A percentile compares a stretch with the other conserved stretches of the same genome.
phyloP scores from a whole-genome alignment of 2,888 invertebrate species.

The Cyclophora punctaria region DNA sequence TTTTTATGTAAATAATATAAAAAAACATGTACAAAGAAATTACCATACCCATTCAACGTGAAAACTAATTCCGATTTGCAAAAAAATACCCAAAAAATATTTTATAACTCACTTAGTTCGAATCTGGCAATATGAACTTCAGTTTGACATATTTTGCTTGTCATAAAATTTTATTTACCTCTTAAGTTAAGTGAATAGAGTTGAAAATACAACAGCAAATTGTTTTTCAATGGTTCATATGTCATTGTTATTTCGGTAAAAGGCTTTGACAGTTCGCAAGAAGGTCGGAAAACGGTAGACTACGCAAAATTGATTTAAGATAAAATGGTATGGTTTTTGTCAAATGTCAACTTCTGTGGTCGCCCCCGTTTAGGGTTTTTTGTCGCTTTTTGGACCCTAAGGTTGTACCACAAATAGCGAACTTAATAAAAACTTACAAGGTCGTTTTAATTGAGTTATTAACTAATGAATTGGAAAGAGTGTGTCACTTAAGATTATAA shows the following conservation, averaged over 20 bases:
- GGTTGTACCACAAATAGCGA: too few species aligned
- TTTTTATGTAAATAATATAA: too few species aligned
- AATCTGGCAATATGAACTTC: constrained; percentile 57
- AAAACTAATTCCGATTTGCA: constrained; percentile 22
- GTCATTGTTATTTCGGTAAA: constrained; percentile 40
- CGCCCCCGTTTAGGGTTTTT: constrained; percentile 42
- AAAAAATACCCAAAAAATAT: constrained; percentile 39
- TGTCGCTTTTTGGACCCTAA: constrained; percentile 2
- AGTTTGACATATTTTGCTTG: constrained; percentile 13
- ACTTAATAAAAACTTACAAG: too few species aligned
- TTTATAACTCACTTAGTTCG: constrained; percentile 66
- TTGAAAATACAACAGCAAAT: constrained; percentile 11
- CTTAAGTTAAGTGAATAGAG: constrained; percentile 12
- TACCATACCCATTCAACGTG: constrained; percentile 19
- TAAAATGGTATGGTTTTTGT: constrained; percentile 63
- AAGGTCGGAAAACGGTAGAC: constrained; percentile 67
- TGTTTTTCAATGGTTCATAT: constrained; percentile 8
- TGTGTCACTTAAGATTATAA: background rate
- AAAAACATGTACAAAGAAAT: too few species aligned
- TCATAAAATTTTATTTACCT: background rate
- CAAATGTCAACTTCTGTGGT: constrained; percentile 72
- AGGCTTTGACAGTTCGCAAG: constrained; percentile 70
- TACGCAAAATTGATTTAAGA: constrained; percentile 66
- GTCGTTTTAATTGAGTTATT: background rate
- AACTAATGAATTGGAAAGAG: background rate